Evolutionary conservation across 2,113 vertebrate genomes (phyloP), one percentile per base, ranked within the genome.

Genomic region (Oenanthe melanoleuca): DNA sequence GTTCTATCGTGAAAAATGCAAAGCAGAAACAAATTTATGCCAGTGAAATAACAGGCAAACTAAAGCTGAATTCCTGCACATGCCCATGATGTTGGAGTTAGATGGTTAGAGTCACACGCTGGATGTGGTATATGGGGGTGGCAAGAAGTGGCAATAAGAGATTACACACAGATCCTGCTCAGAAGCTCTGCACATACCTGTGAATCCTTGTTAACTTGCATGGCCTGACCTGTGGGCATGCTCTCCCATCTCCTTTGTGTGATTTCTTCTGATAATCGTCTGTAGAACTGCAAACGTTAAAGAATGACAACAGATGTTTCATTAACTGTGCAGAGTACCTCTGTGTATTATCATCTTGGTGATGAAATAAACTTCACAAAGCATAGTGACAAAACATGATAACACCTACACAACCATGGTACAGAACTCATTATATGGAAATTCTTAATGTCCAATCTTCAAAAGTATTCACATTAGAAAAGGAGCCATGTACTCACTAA

Each of bases 221-320:
- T 95, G 22, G 98, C 96, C 89, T 99, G 99, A 72, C 98, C 98
- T 89, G 96, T 97, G 20, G 99, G 98, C 26, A 98, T 97, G 67
- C 67, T 98, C 96, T 99, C 98, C 99, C 99, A 99, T 91, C 99
- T 98, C 93, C 98, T 99, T 75, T 99, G 99, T 17, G 98, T 99
- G 97, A 99, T 99, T 96, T 99, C 99, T 96, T 99, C 99, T 29
- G 98, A 98, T 70, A 99, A 97, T 65, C 99, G 98, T 95, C 99
- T 98, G 69, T 98, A 98, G 98, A 99, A 99, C 99, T 99, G 88
- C 85, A 80, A 16, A 61, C 15, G 34, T 78, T 52, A 38, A 61
- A 91, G 25, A 69, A 31, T 34, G 34, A 67, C 53, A 85, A 83
- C 6, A 57, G 33, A 45, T 0, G 0, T 47, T 86, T 71, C 34